These are phyloP conservation scores for Amphiprion clarkii DNA, from an alignment of 2,797 vertebrate species.

Conservation along the genomic window DNA sequence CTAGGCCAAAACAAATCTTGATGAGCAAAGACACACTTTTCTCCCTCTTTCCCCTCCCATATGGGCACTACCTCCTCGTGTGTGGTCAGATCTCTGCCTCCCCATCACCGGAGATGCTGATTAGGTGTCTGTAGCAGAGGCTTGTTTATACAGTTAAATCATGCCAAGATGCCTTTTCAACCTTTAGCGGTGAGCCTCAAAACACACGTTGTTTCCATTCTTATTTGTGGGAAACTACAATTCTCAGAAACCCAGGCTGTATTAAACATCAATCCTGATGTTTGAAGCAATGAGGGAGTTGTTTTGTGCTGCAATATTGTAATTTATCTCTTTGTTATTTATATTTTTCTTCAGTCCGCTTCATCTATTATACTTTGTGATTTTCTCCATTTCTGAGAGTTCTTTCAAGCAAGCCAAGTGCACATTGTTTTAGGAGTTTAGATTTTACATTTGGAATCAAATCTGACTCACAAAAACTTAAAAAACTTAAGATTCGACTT, in stretches of 20 bases:
- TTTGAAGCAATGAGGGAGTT: slow-evolving; percentile 8
- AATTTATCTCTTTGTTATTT: slow-evolving; percentile 11
- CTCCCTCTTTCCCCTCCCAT: slow-evolving; percentile 53
- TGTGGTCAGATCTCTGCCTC: slow-evolving; percentile 43
- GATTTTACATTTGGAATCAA: background rate
- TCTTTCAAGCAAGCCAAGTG: slow-evolving; percentile 4
- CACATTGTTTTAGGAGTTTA: background rate
- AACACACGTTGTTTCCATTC: slow-evolving; percentile 37
- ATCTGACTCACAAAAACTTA: background rate
- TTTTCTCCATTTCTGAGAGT: slow-evolving; percentile 13
- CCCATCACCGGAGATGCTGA: slow-evolving; percentile 35
- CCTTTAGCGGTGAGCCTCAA: slow-evolving; percentile 16
- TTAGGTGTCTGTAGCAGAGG: slow-evolving; percentile 19
- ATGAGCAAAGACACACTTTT: slow-evolving; percentile 65
- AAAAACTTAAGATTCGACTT: background rate
- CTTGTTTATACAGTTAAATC: slow-evolving; percentile 39
- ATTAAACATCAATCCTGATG: slow-evolving; percentile 12
- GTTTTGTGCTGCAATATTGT: slow-evolving; percentile 30
- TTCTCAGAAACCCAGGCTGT: slow-evolving; percentile 1
- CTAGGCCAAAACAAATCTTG: slow-evolving; percentile 81
- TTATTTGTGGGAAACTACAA: slow-evolving; percentile 2
- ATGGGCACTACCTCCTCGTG: slow-evolving; percentile 35
- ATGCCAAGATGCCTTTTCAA: slow-evolving; percentile 34
- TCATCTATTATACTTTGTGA: background rate
- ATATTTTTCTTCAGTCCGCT: background rate